These are phyloP conservation scores for Rhingia rostrata DNA, from an alignment of 2,888 invertebrate species.

Conservation along the genomic window DNA sequence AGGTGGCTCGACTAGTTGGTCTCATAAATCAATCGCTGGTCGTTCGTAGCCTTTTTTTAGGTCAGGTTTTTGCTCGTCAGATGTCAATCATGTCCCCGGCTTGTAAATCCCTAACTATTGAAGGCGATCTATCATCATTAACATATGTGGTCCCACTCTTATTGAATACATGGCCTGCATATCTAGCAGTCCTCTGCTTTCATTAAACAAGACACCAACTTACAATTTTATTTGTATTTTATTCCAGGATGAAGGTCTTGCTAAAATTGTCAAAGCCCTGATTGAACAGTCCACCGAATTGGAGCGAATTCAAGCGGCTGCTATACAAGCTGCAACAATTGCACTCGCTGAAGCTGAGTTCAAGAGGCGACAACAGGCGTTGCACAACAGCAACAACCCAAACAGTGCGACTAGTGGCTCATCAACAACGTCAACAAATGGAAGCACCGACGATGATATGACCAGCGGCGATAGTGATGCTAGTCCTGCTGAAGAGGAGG, in stretches of 20 bases:
- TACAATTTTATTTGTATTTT: conserved; percentile 11
- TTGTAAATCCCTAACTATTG: too few species aligned
- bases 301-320: conserved; percentile 78
- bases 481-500: conserved; percentile 74
- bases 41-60: too few species aligned
- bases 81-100: too few species aligned
- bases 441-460: conserved; percentile 61
- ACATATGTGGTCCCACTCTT: too few species aligned
- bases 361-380: conserved; percentile 70
- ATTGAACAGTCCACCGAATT: conserved; percentile 86
- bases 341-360: conserved; percentile 71
- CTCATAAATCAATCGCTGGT: too few species aligned
- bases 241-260: conserved; percentile 85
- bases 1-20: too few species aligned
- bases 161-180: not conserved
- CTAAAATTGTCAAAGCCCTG: conserved; percentile 89
- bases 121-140: too few species aligned
- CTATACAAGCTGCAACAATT: conserved; percentile 77
- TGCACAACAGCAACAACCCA: conserved; percentile 14
- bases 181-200: not conserved
- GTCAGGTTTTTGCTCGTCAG: too few species aligned
- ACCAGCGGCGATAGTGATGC: conserved; percentile 73
- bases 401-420: conserved; percentile 34
- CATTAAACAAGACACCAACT: not conserved
- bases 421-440: conserved; percentile 44